phyloP scores from a whole-genome alignment of 2,888 invertebrate species.

The Drosophila robusta region DNA sequence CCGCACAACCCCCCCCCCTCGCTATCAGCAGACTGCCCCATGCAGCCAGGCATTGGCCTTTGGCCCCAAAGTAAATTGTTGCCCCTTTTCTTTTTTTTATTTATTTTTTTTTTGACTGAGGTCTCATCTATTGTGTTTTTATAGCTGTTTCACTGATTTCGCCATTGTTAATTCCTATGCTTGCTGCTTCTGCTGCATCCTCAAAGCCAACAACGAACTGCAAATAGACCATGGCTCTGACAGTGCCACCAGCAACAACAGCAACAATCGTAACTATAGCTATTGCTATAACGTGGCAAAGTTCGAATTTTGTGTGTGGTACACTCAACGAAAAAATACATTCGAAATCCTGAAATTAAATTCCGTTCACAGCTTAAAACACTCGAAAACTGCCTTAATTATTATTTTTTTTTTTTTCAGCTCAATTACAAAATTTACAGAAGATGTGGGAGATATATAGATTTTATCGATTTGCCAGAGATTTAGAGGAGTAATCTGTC shows the following conservation, averaged over 20 bases:
- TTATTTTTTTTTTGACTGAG: constrained; percentile 11
- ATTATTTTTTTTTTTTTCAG: too few species aligned
- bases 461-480: too few species aligned
- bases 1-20: constrained; percentile 14
- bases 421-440: too few species aligned
- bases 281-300: constrained; percentile 1
- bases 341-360: too few species aligned
- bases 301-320: constrained; percentile 31
- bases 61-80: constrained; percentile 70
- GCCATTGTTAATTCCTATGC: constrained; percentile 68
- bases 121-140: constrained; percentile 58
- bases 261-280: constrained; percentile 10
- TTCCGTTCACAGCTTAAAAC: too few species aligned
- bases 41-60: constrained; percentile 53
- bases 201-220: constrained; percentile 51
- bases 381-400: too few species aligned
- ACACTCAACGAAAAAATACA: neutral
- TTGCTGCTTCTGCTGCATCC: constrained; percentile 38
- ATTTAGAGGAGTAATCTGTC: too few species aligned
- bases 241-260: constrained; percentile 15
- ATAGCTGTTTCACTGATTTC: constrained; percentile 60
- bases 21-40: constrained; percentile 12
- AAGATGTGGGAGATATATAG: too few species aligned
- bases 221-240: constrained; percentile 45
- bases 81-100: constrained; percentile 58